These are phyloP conservation scores for Heterochromis multidens DNA, from an alignment of 2,113 vertebrate species.

Conservation along the genomic window DNA sequence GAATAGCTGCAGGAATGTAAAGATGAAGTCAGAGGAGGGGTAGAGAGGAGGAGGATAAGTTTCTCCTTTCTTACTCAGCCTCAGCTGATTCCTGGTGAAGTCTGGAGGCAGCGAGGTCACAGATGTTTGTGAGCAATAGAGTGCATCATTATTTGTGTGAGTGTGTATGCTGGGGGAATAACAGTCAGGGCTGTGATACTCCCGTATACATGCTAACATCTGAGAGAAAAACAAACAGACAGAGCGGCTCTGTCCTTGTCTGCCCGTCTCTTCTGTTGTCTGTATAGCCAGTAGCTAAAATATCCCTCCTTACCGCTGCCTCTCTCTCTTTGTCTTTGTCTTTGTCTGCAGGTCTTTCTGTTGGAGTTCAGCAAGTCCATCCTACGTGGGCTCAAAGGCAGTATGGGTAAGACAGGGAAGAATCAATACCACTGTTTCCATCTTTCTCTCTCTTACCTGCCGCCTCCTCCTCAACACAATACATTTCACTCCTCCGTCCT, in stretches of 20 bases:
- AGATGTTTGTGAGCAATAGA: conserved; percentile 36
- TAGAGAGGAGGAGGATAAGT: conserved; percentile 18
- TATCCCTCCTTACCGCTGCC: neutral
- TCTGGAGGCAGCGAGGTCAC: conserved; percentile 52
- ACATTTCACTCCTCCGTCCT: conserved; percentile 28
- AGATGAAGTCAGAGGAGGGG: conserved; percentile 4
- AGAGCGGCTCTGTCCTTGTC: conserved; percentile 7
- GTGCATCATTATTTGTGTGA: conserved; percentile 17
- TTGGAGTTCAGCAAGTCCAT: conserved; percentile 91
- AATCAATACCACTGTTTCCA: conserved; percentile 42
- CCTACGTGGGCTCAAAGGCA: conserved; percentile 91
- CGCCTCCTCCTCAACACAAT: conserved; percentile 18
- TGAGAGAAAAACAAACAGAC: conserved; percentile 21
- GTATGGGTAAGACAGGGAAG: conserved; percentile 85
- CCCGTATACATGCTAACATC: conserved; percentile 1
- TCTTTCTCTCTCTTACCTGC: conserved; percentile 31
- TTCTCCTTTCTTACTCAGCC: conserved; percentile 45
- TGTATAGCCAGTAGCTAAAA: conserved; percentile 11
- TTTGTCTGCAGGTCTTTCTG: conserved; percentile 81
- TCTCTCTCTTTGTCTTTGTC: conserved; percentile 12
- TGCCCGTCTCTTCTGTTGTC: neutral
- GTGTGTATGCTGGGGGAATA: conserved; percentile 8
- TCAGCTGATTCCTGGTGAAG: conserved; percentile 48
- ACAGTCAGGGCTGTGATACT: conserved; percentile 8
- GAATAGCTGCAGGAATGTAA: conserved; percentile 35